Evolutionary conservation across 2,797 vertebrate species (phyloP), one percentile per base, ranked within the genome.

Genomic region (Myiothlypis coronata): DNA sequence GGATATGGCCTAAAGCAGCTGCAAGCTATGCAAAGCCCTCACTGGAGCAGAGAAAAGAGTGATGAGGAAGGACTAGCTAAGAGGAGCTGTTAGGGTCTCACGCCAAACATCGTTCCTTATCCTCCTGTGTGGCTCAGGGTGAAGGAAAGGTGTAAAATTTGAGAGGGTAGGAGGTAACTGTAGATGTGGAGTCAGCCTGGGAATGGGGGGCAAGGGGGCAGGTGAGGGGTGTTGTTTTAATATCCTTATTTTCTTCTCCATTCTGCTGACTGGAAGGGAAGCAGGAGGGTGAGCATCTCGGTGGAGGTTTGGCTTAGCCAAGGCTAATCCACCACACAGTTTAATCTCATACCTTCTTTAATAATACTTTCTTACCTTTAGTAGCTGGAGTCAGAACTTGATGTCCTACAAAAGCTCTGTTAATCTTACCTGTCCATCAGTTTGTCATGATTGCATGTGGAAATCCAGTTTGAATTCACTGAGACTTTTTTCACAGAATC

Each of bases 241-340:
- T 64, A 16, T n/a, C 18, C 17, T 39, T 50, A 1, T 64, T 69
- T 72, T 60, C 14, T 37, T 5, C 9, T 2, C 0, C 0, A 0
- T 76, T 14, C 19, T 46, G 11, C 41, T 90, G 35, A 60, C 10
- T 9, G 2, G 5, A 43, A 14, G 14, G 8, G 10, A 32, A 53
- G 7, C 2, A 14, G 28, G 20, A 63, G 10, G 13, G 2, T 52
- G 77, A 72, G 41, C 12, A 39, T 5, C 32, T 89, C 30, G 6
- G 24, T 68, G 19, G 21, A 28, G 13, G 21, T 59, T 88, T 83
- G 71, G 19, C 4, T 83, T 71, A 63, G 41, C 32, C 20, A 44
- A 72, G 10, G 34, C 12, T 80, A 47, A 83, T 46, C 46, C 26
- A 44, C 24, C 6, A 20, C 26, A 60, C 4, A 60, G 32, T 56